Conservation (phyloP, 2,888 invertebrate genomes). For the Limnephilus auricula region DNA sequence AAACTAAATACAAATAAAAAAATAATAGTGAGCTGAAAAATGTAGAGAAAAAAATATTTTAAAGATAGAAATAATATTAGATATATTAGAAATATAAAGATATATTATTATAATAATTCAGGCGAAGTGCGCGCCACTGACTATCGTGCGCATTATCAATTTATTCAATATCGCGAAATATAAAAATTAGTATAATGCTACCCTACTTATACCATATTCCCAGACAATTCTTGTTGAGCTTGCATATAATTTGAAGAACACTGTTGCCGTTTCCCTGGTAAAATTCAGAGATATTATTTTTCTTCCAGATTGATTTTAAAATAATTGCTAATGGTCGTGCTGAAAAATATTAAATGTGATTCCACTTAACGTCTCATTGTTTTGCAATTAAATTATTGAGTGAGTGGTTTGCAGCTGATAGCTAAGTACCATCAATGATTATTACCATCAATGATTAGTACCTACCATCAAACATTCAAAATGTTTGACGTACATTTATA, state of each 20-base stretch:
- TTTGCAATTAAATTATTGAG: neutral
- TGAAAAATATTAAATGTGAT: neutral
- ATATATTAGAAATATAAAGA: no score
- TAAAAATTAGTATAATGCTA: constrained; percentile 64
- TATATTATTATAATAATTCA: no score
- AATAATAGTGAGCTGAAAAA: no score
- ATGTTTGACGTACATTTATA: no score
- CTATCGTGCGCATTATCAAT: constrained; percentile 62
- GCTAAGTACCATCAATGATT: neutral
- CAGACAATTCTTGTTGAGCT: constrained; percentile 55
- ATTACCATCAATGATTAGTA: no score
- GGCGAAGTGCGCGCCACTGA: constrained; percentile 50
- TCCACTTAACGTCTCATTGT: neutral
- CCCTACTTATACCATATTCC: constrained; percentile 61
- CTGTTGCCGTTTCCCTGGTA: constrained; percentile 50
- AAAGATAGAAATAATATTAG: no score
- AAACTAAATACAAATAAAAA: no score
- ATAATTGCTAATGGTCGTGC: constrained; percentile 2
- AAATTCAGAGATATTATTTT: constrained; percentile 20
- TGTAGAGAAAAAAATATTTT: no score
- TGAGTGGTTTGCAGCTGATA: neutral
- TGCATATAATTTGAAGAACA: constrained; percentile 38
- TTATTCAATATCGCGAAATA: constrained; percentile 64
- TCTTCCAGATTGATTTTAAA: neutral
- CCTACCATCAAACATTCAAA: no score